Conservation (phyloP, 2,888 invertebrate genomes). For the Nomada fabriciana region DNA sequence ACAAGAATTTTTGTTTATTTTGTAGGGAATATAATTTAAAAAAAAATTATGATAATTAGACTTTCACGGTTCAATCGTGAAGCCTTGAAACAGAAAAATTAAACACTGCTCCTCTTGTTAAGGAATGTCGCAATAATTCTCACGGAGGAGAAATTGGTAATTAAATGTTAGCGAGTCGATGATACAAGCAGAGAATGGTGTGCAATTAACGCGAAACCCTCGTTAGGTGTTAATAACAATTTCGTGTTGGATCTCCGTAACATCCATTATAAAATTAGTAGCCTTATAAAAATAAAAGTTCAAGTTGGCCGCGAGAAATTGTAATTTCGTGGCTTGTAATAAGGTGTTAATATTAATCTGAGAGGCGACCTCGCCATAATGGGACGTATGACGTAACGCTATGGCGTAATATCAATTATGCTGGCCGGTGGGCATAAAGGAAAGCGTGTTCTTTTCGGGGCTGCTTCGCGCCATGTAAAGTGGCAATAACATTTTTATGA, state of each 20-base stretch:
- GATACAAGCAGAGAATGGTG: not conserved
- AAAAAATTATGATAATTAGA: too few relatives aligned
- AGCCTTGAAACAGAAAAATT: too few relatives aligned
- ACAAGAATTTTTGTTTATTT: too few relatives aligned
- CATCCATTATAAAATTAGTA: constrained; percentile 18
- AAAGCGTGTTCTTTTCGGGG: constrained; percentile 16
- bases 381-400: constrained; percentile 40
- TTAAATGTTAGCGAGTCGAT: constrained; percentile 15
- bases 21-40: too few relatives aligned
- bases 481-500: constrained; percentile 40
- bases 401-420: constrained; percentile 52
- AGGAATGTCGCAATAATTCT: constrained; percentile 12
- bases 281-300: constrained; percentile 16
- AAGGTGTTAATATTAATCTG: constrained; percentile 59
- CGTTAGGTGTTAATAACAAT: constrained; percentile 27
- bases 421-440: not conserved
- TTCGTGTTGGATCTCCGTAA: not conserved
- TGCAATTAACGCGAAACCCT: not conserved
- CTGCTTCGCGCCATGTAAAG: constrained; percentile 7
- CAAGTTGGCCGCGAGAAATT: constrained; percentile 31
- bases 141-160: constrained; percentile 21
- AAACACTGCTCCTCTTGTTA: not conserved
- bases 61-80: too few relatives aligned
- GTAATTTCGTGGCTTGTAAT: constrained; percentile 39
- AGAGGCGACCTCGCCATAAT: constrained; percentile 34